These are phyloP conservation scores for Drosophila saltans DNA, from an alignment of 1,140 invertebrate species.

Conservation along the genomic window DNA sequence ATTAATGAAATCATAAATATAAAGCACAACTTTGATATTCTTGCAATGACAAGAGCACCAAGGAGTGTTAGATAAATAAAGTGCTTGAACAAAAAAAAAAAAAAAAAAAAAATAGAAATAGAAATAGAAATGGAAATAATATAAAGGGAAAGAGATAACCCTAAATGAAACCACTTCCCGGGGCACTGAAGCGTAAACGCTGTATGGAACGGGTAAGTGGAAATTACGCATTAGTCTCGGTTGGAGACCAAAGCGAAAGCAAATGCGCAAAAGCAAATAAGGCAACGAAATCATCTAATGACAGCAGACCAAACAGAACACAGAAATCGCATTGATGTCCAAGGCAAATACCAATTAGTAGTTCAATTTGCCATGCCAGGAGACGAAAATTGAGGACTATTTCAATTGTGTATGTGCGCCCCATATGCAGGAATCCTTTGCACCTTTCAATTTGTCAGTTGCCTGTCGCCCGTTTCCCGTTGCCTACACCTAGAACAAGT, in stretches of 20 bases:
- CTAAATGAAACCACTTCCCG: conserved; percentile 34
- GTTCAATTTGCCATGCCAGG: conserved; percentile 7
- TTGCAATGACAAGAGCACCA: conserved; percentile 56
- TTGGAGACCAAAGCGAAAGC: conserved; percentile 44
- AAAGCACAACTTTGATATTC: conserved; percentile 67
- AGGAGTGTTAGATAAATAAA: conserved; percentile 74
- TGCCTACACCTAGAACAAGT: not conserved
- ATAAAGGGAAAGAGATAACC: conserved; percentile 39
- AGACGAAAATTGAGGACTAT: not conserved
- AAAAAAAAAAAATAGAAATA: conserved; percentile 5
- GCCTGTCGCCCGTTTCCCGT: not conserved
- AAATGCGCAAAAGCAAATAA: conserved; percentile 55
- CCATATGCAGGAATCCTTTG: not conserved
- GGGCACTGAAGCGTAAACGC: conserved; percentile 51
- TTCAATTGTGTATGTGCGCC: not conserved
- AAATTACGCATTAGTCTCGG: conserved; percentile 63
- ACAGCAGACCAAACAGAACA: conserved; percentile 36
- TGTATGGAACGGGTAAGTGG: conserved; percentile 38
- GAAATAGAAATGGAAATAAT: not conserved
- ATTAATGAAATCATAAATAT: conserved; percentile 74
- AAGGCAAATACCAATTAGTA: conserved; percentile 21
- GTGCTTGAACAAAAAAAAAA: conserved; percentile 40
- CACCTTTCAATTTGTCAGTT: not conserved
- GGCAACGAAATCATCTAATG: not conserved
- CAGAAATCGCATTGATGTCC: conserved; percentile 1